Base-by-base conservation (phyloP, 2,113 vertebrate species). In the Capra hircus region DNA sequence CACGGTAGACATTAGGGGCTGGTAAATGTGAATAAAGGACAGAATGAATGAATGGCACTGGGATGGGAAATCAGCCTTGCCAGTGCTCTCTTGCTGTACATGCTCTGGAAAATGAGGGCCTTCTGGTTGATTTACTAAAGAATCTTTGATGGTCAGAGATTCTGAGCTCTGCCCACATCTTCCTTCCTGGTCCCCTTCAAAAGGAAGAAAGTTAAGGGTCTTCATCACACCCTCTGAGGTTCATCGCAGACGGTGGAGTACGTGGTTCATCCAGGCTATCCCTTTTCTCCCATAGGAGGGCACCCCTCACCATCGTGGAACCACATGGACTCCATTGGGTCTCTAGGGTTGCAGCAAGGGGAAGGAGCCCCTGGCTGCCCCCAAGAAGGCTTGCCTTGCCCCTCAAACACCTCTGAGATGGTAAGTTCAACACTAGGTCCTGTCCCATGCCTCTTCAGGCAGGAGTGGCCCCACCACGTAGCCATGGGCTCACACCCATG, bases 381-480 rank as follows among this genome's bases (percentile, higher is more conserved):
- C 74, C 95, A 93, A 64, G 80, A 89, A 80, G 83, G 21, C 67
- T 78, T 48, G 40, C 40, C 74, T 21, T 30, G 7, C 74, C 91
- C 80, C 17, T 74, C 94, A 13, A 86, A 92, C 14, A 94, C 71
- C 86, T 94, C 87, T 82, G 67, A 94, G 45, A 82, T 96, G 97
- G 97, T 98, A 97, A 98, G 97, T 95, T 48, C 53, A 74, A 53
- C 71, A 55, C 43, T 21, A 43, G 84, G 55, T 9, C 25, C 64
- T 4, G 8, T 33, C 57, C 78, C 33, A 64, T n/a, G 62, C 30
- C 30, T 48, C 12, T 27, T 85, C 11, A 85, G 86, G 59, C 67
- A 40, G 19, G n/a, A 23, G 67, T 5, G n/a, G 67, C 67, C 19
- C 67, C 21, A 50, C n/a, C 12, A 0, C 7, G 1, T 45, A 19